Conservation (phyloP, 2,797 vertebrate species). For the Leptatherina wallacei region DNA sequence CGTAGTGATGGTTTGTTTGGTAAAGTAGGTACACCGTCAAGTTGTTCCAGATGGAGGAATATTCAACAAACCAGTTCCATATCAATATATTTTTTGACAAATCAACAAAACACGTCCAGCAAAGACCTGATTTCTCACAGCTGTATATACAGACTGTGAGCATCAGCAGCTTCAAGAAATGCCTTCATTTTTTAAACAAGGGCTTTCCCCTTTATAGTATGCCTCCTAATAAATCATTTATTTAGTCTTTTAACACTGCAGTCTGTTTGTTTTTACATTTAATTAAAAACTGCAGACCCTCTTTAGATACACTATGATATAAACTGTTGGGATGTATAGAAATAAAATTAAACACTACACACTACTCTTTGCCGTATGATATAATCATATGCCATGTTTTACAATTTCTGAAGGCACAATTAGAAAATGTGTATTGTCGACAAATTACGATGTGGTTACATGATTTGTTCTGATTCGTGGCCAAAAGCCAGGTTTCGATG, state of each 20-base stretch:
- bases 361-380: background rate
- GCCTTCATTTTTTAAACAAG: background rate
- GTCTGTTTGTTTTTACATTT: background rate
- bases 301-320: background rate
- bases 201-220: background rate
- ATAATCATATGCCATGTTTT: background rate
- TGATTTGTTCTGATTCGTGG: slow-evolving; percentile 2
- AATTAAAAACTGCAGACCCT: background rate
- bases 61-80: background rate
- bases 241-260: background rate
- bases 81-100: background rate
- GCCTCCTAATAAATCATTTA: background rate
- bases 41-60: background rate
- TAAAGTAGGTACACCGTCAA: slow-evolving; percentile 48
- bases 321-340: background rate
- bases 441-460: background rate
- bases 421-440: background rate
- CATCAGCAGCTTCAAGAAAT: background rate
- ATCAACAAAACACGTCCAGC: no score
- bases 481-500: slow-evolving; percentile 9
- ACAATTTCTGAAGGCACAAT: background rate
- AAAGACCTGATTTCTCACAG: background rate
- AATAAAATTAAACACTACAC: background rate
- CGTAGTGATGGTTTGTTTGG: slow-evolving; percentile 46
- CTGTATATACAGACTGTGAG: background rate